These are phyloP conservation scores for Tyrannus savana DNA, from an alignment of 2,113 vertebrate species.

Conservation along the genomic window DNA sequence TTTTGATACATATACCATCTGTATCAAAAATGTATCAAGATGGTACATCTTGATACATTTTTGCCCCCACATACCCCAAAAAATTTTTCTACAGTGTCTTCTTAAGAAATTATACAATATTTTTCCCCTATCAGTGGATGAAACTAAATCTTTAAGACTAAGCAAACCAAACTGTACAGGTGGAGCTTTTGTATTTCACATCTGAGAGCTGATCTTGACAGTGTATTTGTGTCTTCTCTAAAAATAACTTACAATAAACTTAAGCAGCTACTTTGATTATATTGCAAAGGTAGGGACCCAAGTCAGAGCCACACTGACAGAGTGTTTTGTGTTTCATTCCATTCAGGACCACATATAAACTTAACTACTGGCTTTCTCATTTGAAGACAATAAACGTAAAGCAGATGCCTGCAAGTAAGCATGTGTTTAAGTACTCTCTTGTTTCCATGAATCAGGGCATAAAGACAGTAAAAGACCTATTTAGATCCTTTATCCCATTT, in stretches of 20 bases:
- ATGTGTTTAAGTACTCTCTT: conserved; percentile 43
- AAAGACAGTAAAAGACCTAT: conserved; percentile 40
- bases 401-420: conserved; percentile 21
- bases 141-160: not conserved
- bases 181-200: not conserved
- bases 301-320: not conserved
- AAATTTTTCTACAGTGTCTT: not conserved
- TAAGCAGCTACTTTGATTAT: not conserved
- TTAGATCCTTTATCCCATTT: conserved; percentile 26
- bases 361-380: conserved; percentile 26
- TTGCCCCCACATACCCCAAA: not conserved
- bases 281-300: not conserved
- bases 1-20: not conserved
- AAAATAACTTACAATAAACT: not conserved
- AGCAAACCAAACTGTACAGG: not conserved
- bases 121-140: not conserved
- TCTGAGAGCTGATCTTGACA: not conserved
- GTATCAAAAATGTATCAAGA: too few relatives aligned
- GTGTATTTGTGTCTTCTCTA: not conserved
- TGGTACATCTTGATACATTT: not conserved
- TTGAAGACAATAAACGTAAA: conserved; percentile 21
- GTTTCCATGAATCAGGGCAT: conserved; percentile 42
- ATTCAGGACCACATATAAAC: not conserved
- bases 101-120: not conserved
- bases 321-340: not conserved